Conservation (phyloP, 2,888 invertebrate species). For the Electrophaes corylata region DNA sequence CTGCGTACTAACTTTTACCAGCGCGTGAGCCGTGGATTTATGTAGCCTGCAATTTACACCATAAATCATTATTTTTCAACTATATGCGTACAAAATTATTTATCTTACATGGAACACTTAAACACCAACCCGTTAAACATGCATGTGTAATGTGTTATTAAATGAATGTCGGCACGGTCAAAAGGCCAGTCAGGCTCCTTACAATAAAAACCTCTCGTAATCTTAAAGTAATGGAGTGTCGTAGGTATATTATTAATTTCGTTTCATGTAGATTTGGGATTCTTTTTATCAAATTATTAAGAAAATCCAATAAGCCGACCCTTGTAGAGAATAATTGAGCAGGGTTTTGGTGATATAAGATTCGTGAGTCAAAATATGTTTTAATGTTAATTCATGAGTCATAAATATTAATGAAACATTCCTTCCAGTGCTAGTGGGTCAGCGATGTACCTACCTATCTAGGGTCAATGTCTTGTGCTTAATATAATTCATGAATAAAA, state of each 20-base stretch:
- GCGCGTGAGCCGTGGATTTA: conserved; percentile 32
- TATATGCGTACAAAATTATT: conserved; percentile 22
- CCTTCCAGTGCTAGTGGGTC: conserved; percentile 54
- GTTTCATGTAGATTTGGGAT: conserved; percentile 31
- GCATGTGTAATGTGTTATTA: conserved; percentile 37
- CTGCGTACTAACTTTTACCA: conserved; percentile 4
- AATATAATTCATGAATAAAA: conserved; percentile 36
- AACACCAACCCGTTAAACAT: conserved; percentile 26
- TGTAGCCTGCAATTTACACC: conserved; percentile 40
- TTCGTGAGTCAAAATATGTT: conserved; percentile 68
- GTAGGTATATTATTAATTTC: conserved; percentile 28
- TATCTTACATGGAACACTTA: conserved; percentile 18
- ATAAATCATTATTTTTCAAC: conserved; percentile 35
- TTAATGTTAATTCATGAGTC: conserved; percentile 77
- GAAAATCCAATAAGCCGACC: conserved; percentile 45
- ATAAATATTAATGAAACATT: conserved; percentile 79
- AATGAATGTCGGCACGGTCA: conserved; percentile 36
- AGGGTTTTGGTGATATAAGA: conserved; percentile 58
- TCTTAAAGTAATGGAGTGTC: conserved; percentile 38
- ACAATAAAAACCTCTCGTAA: conserved; percentile 33
- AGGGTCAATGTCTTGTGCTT: conserved; percentile 38
- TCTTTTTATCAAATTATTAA: conserved; percentile 32
- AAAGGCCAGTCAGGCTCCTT: conserved; percentile 22
- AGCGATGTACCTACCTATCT: conserved; percentile 41
- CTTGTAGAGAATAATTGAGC: conserved; percentile 46